Evolutionary conservation across 1,140 invertebrate species (phyloP), one percentile per base, ranked within the genome.

Genomic region (Nebria ingens): DNA sequence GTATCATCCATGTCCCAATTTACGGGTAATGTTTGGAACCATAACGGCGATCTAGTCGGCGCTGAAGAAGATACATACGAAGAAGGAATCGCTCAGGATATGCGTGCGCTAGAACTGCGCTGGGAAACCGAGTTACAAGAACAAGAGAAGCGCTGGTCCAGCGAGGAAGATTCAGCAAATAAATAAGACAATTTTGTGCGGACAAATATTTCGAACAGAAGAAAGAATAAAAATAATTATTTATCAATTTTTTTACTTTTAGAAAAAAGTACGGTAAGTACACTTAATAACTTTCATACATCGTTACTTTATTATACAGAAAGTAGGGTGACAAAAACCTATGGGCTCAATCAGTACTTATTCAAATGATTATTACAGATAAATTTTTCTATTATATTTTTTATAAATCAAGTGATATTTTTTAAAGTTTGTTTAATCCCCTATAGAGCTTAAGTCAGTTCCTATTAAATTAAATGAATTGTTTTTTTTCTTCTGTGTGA

Each of bases 91-190:
- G 82, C 79, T 15, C 80, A 84, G 61, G 82, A 84, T 62, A 84
- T 84, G 75, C 71, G 78, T 17, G 80, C 83, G 62, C 69, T 84
- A 19, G 82, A 84, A 66, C 65, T 82, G 29, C 72, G 81, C 55
- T 79, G 79, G 73, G 78, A 84, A 60, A 79, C 78, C 54, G 82
- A 85, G 64, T 62, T 84, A 19, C 79, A 83, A 62, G 80, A 84
- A 64, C 79, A 83, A 51, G 81, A 83, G 57, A 80, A 80, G 58
- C 71, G 75, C 42, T 83, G 80, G 80, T 81, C 78, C 19, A 78
- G 72, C 55, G 79, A 80, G 62, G 80, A 82, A 55, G 78, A 82
- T 57, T 73, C 68, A 22, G 67, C 69, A 34, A 74, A 74, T 59
- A 73, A 72, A 62, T 52, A 53, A 57, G 25, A n/a, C n/a, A n/a